Evolutionary conservation across 2,797 vertebrate species (phyloP), one percentile per base, ranked within the genome.

Genomic region (Enteromius unitaeniatus): DNA sequence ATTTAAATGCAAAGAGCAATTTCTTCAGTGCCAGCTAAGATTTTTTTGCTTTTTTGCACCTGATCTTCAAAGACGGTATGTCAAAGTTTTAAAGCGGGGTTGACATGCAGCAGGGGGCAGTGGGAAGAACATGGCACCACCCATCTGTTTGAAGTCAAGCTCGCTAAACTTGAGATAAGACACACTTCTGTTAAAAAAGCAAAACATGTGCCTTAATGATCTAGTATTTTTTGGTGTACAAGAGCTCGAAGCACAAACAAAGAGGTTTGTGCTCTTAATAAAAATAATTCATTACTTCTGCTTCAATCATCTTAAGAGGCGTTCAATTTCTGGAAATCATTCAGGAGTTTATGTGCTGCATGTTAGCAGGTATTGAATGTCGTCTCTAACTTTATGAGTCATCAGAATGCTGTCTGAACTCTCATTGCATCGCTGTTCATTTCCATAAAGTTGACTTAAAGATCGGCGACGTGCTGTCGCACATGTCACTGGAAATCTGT

Each of bases 1-100:
- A 93, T 93, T 92, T 93, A 93, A 94, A 94, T 94, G 93, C 93
- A 93, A 92, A 93, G 90, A 92, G 90, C 88, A 89, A 89, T 90
- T 93, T 87, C 81, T 88, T 79, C 83, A 83, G 64, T 11, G 80
- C 88, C 87, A 70, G 89, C 89, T 91, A 81, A 82, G 62, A 28
- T 49, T 49, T 84, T 90, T 73, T 69, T 81, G 81, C 86, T 88
- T 83, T 74, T 79, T 80, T 80, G 15, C 78, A 60, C 45, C 70
- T 84, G 86, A 86, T 89, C 92, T 90, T 93, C 91, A 93, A 90
- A 92, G 89, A 76, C 49, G 49, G 88, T 65, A 58, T 67, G 86
- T 78, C 26, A 82, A 84, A 51, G 58, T 74, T 37, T 58, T 65
- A 11, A 82, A 53, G 81, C 45, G 23, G 60, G 58, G 45, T 51